Evolutionary conservation across 2,888 invertebrate species (phyloP).

Genomic region (Athetis lepigone): DNA sequence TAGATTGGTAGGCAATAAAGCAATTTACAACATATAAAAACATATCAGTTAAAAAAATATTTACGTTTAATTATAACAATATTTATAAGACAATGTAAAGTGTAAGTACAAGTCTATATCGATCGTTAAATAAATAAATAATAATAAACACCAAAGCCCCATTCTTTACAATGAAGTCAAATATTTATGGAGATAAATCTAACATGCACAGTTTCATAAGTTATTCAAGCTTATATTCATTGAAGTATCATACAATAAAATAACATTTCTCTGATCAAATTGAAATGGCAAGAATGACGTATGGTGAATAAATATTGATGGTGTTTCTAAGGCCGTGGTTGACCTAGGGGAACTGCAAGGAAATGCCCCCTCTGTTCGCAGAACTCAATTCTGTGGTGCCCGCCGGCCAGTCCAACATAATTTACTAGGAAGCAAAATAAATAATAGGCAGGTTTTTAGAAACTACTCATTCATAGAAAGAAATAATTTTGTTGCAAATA

Average conservation of each 20-base stretch:
- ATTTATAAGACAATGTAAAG: no score
- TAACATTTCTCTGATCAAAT: constrained; percentile 43
- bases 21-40: no score
- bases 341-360: constrained; percentile 80
- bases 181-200: no score
- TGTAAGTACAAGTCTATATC: no score
- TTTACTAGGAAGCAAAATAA: constrained; percentile 83
- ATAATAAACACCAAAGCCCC: no score
- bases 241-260: constrained; percentile 21
- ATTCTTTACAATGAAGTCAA: no score
- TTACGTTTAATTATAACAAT: no score
- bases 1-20: no score
- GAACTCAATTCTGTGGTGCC: constrained; percentile 86
- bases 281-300: constrained; percentile 68
- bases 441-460: constrained; percentile 80
- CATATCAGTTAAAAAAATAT: no score
- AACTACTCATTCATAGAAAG: constrained; percentile 66
- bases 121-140: no score
- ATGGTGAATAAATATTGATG: constrained; percentile 83
- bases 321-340: constrained; percentile 76
- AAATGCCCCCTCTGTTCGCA: constrained; percentile 81
- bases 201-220: neutral
- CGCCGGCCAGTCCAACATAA: constrained; percentile 80
- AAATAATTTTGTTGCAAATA: constrained; percentile 64
- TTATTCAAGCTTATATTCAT: constrained; percentile 19